Conservation (phyloP, 2,113 vertebrate genomes). For the Hippopotamus amphibius region DNA sequence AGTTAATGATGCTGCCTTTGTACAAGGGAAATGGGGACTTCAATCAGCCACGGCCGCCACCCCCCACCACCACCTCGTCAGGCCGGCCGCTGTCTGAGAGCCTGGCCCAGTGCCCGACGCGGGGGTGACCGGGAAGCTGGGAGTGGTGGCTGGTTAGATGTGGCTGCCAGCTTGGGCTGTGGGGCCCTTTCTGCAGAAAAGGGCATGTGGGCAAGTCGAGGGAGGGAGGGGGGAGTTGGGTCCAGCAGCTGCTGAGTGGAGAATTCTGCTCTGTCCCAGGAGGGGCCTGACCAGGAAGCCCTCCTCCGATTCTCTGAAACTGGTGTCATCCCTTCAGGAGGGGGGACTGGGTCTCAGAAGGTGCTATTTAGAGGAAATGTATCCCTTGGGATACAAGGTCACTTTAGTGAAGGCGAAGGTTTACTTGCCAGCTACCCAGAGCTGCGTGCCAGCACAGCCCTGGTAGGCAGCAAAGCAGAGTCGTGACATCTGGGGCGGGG, state of each 20-base stretch:
- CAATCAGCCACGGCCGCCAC: slow-evolving; percentile 70
- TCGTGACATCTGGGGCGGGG: too few relatives aligned
- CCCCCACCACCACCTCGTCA: slow-evolving; percentile 8
- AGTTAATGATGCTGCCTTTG: slow-evolving; percentile 85
- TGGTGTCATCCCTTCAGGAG: neutral
- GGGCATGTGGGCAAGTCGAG: neutral
- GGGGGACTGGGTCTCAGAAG: neutral
- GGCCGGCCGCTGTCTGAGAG: slow-evolving; percentile 52
- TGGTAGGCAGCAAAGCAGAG: neutral
- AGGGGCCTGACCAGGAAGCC: neutral
- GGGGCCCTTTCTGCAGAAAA: neutral
- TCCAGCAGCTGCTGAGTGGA: neutral
- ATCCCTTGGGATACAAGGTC: neutral
- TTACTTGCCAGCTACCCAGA: neutral
- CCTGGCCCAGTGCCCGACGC: neutral
- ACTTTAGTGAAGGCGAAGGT: neutral
- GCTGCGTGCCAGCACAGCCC: neutral
- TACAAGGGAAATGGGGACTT: slow-evolving; percentile 75
- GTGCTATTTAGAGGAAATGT: neutral
- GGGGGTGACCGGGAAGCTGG: slow-evolving; percentile 58
- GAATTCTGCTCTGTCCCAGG: neutral
- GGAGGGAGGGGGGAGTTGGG: neutral
- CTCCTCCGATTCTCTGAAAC: neutral
- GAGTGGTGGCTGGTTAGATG: slow-evolving; percentile 27
- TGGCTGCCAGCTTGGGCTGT: neutral